Conservation (phyloP, 2,888 invertebrate genomes). For the Yponomeuta cagnagella region DNA sequence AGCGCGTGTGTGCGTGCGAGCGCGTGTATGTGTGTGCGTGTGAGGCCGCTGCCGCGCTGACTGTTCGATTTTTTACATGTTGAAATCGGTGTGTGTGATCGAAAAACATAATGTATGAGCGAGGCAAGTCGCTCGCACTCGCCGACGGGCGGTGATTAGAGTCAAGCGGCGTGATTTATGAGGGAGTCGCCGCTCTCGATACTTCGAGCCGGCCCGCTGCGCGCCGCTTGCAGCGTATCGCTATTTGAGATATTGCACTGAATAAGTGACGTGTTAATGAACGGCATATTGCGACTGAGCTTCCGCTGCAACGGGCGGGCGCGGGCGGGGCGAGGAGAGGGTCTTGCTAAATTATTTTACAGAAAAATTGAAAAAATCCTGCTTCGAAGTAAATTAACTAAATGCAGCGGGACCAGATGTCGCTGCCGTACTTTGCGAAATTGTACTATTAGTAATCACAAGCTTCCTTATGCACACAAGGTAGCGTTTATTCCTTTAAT, state of each 20-base stretch:
- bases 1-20: background rate
- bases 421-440: slow-evolving; percentile 6
- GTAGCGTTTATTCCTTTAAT: background rate
- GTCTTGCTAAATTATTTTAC: background rate
- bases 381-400: slow-evolving; percentile 2
- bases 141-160: background rate
- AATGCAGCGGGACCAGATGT: slow-evolving; percentile 7
- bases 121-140: background rate
- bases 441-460: slow-evolving; percentile 8
- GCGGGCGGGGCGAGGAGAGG: background rate
- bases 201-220: background rate
- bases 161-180: background rate
- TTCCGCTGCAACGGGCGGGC: background rate
- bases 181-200: background rate
- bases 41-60: background rate
- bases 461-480: background rate
- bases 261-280: background rate
- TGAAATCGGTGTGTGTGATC: background rate
- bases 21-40: background rate
- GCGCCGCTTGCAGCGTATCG: background rate
- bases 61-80: background rate
- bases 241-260: background rate
- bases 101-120: background rate
- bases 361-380: background rate
- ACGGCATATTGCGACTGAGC: background rate